Evolutionary conservation across 2,113 vertebrate species (phyloP).

Genomic region (Anguilla rostrata): DNA sequence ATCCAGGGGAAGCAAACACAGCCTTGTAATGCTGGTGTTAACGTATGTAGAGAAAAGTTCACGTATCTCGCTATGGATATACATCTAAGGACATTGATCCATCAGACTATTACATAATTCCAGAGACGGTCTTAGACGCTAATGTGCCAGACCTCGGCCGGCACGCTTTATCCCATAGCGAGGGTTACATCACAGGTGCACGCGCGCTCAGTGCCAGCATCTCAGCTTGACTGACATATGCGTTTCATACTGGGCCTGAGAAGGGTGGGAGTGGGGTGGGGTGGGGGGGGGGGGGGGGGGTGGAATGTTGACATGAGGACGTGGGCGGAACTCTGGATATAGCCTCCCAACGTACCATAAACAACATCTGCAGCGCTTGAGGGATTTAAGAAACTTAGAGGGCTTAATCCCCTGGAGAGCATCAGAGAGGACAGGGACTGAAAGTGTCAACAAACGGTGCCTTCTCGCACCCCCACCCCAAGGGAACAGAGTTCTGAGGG

Average conservation of each 20-base stretch:
- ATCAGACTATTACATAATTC: background rate
- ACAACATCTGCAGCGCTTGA: conserved; percentile 52
- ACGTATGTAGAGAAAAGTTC: background rate
- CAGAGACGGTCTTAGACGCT: background rate
- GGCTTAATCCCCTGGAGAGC: conserved; percentile 40
- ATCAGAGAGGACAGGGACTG: background rate
- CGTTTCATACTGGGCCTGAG: background rate
- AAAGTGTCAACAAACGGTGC: background rate
- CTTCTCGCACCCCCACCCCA: background rate
- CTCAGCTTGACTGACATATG: background rate
- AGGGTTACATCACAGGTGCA: background rate
- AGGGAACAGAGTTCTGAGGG: background rate
- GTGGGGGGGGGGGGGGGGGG: background rate
- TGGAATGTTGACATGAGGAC: no score
- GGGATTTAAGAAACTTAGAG: conserved; percentile 39
- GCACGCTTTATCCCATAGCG: background rate
- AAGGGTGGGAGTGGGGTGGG: background rate
- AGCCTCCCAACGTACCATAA: conserved; percentile 26
- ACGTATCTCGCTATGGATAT: background rate
- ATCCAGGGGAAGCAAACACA: background rate
- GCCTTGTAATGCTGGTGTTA: background rate
- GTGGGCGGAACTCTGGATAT: background rate
- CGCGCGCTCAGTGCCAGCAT: background rate
- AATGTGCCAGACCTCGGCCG: background rate
- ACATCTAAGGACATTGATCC: background rate